Evolutionary conservation across 2,797 vertebrate species (phyloP).

Genomic region (Helostoma temminkii): DNA sequence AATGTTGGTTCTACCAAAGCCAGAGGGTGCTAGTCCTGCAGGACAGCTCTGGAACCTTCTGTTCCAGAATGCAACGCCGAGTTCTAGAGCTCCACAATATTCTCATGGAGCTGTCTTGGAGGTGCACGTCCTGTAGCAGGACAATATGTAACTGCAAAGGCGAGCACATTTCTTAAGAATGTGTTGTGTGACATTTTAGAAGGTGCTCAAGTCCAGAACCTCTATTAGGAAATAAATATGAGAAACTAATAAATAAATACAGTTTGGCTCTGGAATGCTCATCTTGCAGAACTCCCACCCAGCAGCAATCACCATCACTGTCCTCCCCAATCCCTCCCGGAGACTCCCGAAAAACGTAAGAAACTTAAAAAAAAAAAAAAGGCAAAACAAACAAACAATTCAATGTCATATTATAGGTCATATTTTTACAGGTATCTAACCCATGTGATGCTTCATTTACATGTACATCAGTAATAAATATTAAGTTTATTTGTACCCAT

Average conservation of each 20-base stretch:
- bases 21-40: constrained; percentile 25
- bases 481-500: constrained; percentile 74
- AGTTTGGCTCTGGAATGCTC: background rate
- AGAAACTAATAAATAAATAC: background rate
- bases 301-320: constrained; percentile 69
- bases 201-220: background rate
- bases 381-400: constrained; percentile 60
- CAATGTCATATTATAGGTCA: constrained; percentile 59
- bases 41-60: constrained; percentile 2
- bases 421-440: constrained; percentile 81
- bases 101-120: background rate
- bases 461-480: constrained; percentile 83
- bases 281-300: constrained; percentile 51
- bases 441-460: constrained; percentile 84
- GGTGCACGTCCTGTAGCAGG: background rate
- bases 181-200: background rate
- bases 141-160: background rate
- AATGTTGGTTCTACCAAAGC: constrained; percentile 26
- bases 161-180: background rate
- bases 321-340: too few species aligned
- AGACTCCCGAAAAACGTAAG: constrained; percentile 75
- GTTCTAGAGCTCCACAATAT: constrained; percentile 7
- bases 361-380: constrained; percentile 68
- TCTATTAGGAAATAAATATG: background rate
- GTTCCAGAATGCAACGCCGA: background rate